Percentiles rank a stretch among this genome's conserved stretches.
Evolutionary conservation across 2,113 vertebrate species (phyloP).

Genomic region (Antigone vipio): DNA sequence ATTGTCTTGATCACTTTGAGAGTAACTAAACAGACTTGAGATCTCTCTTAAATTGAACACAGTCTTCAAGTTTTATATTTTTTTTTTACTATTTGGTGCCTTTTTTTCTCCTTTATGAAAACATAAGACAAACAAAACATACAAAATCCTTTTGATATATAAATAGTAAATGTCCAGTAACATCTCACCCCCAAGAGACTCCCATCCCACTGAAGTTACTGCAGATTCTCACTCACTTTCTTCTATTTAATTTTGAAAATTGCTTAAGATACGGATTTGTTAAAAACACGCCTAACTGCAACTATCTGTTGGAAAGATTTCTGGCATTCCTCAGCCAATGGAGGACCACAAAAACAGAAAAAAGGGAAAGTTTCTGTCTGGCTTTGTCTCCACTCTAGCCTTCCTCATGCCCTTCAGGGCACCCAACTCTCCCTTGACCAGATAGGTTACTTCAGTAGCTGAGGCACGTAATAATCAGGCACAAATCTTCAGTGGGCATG

Average conservation of each 20-base stretch:
- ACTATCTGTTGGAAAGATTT: background rate
- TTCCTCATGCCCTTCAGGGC: background rate
- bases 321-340: background rate
- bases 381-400: background rate
- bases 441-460: background rate
- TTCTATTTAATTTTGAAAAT: background rate
- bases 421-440: background rate
- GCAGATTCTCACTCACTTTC: background rate
- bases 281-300: background rate
- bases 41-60: background rate
- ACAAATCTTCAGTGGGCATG: background rate
- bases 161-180: background rate
- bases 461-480: rapidly evolving
- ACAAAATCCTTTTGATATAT: background rate
- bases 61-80: background rate
- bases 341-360: background rate
- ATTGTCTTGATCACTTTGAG: background rate
- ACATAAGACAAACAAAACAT: background rate
- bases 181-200: background rate
- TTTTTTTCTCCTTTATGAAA: background rate
- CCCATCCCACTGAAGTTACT: background rate
- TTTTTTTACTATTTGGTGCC: background rate
- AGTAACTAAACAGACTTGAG: background rate
- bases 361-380: background rate
- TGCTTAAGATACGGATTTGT: background rate